Percentiles rank a stretch among this genome's conserved stretches.
Evolutionary conservation across 2,888 invertebrate genomes (phyloP).

Genomic region (Diaperis boleti): DNA sequence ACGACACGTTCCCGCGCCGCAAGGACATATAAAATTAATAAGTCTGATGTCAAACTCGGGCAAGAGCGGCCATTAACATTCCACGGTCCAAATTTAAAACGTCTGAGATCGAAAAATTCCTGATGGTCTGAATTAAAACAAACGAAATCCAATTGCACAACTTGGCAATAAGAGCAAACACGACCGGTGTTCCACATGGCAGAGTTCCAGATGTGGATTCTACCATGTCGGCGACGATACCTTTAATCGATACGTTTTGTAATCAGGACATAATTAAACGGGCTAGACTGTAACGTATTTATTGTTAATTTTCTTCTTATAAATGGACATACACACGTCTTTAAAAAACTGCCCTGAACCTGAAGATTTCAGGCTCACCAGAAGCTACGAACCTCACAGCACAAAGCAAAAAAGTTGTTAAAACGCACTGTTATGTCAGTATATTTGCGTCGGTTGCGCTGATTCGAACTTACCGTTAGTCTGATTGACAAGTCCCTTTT

Average conservation of each 20-base stretch:
- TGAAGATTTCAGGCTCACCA: no score
- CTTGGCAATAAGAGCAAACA: conserved; percentile 36
- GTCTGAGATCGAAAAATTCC: conserved; percentile 35
- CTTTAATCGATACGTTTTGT: neutral
- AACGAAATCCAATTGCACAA: conserved; percentile 37
- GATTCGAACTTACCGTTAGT: no score
- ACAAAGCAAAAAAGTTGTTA: no score
- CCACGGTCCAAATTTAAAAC: conserved; percentile 32
- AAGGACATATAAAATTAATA: conserved; percentile 20
- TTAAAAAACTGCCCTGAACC: no score
- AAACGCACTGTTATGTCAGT: no score
- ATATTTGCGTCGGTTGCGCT: no score
- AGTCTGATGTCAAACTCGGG: conserved; percentile 22
- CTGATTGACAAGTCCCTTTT: no score
- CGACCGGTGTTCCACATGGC: conserved; percentile 34
- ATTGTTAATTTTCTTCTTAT: no score
- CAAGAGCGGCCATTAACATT: conserved; percentile 36
- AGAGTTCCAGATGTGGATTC: conserved; percentile 21
- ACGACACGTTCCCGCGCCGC: neutral
- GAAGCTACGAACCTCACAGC: no score
- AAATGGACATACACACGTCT: no score
- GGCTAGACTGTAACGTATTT: no score
- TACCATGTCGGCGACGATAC: conserved; percentile 12
- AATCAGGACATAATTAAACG: no score
- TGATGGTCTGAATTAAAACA: conserved; percentile 40